Evolutionary conservation across 2,888 invertebrate species (phyloP).

Genomic region (Augochlorella aurata): DNA sequence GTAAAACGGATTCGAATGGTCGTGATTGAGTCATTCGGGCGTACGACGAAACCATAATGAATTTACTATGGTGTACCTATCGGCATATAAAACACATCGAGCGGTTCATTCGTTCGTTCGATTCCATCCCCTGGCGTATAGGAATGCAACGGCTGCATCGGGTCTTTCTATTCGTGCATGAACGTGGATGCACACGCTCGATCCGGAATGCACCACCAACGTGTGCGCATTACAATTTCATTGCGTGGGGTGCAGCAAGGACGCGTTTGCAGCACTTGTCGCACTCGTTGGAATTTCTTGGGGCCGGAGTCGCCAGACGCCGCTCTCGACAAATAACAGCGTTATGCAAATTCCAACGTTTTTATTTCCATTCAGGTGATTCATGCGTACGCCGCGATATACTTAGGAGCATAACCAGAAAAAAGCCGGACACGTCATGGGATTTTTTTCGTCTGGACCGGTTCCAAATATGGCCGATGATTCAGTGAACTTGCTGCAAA

Average conservation of each 20-base stretch:
- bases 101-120: constrained; percentile 21
- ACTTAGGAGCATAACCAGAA: constrained; percentile 20
- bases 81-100: constrained; percentile 19
- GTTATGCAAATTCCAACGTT: constrained; percentile 51
- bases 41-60: constrained; percentile 24
- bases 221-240: constrained; percentile 51
- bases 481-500: constrained; percentile 3
- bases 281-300: constrained; percentile 52
- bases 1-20: neutral
- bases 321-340: constrained; percentile 51
- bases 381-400: constrained; percentile 39
- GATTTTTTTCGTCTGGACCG: constrained; percentile 22
- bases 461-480: constrained; percentile 38
- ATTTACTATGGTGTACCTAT: constrained; percentile 12
- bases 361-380: constrained; percentile 45
- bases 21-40: constrained; percentile 33
- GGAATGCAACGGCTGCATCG: constrained; percentile 27
- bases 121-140: neutral
- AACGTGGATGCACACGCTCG: constrained; percentile 23
- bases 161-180: constrained; percentile 34
- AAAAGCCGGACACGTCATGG: constrained; percentile 40
- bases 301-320: constrained; percentile 34
- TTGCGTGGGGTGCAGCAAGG: constrained; percentile 64
- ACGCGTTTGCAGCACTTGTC: constrained; percentile 57
- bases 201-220: constrained; percentile 54